Evolutionary conservation across 2,797 vertebrate species (phyloP).

Genomic region (Arremon brunneinucha): DNA sequence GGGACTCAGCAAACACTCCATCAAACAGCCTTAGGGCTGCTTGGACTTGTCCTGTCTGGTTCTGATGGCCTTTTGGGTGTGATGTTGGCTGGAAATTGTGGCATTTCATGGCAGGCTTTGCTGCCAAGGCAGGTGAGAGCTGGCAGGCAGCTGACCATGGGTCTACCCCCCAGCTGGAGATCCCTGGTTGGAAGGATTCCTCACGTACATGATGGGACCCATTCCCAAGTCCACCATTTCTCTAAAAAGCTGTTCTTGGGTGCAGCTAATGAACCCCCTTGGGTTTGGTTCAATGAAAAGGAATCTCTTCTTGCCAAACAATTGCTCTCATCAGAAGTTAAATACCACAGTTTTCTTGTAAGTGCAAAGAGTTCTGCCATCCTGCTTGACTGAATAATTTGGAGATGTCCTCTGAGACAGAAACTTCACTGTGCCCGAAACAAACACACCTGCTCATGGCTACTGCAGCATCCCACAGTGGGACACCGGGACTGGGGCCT

Average conservation of each 20-base stretch:
- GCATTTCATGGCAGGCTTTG: not conserved
- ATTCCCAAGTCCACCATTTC: not conserved
- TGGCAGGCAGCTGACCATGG: not conserved
- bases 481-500: not conserved
- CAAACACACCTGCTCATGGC: not conserved
- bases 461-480: not conserved
- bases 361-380: not conserved
- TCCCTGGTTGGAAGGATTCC: not conserved
- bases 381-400: not conserved
- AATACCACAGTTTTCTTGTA: not conserved
- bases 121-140: not conserved
- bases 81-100: conserved; percentile 20
- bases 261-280: not conserved
- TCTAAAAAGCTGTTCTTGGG: not conserved
- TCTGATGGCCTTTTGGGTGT: not conserved
- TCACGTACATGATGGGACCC: not conserved
- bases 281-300: not conserved
- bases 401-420: not conserved
- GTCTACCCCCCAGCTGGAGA: not conserved
- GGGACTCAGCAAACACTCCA: not conserved
- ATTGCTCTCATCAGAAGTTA: not conserved
- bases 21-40: not conserved
- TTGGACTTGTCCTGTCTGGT: conserved; percentile 13
- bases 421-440: not conserved
- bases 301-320: not conserved